Conservation (phyloP, 2,888 invertebrate species). For the Imbricaverruca yamaguchii region DNA sequence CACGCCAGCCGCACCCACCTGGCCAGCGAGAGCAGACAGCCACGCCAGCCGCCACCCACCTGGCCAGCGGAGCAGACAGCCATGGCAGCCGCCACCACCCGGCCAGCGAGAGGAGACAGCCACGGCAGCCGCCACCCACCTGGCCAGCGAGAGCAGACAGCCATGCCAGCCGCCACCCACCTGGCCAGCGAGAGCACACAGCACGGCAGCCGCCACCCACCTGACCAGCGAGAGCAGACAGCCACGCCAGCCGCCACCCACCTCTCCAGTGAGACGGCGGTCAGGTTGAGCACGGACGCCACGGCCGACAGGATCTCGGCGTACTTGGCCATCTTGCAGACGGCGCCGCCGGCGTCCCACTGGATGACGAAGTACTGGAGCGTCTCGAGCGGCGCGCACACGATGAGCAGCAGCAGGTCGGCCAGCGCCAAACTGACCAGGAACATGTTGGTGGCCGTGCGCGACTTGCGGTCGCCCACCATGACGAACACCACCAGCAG, state of each 20-base stretch:
- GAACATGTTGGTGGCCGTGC: slow-evolving; percentile 40
- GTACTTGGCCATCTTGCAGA: slow-evolving; percentile 46
- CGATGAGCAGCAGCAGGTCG: slow-evolving; percentile 39
- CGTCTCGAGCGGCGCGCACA: slow-evolving; percentile 42
- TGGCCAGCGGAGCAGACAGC: no score
- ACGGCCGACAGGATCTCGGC: slow-evolving; percentile 46
- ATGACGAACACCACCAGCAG: slow-evolving; percentile 44
- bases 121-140: no score
- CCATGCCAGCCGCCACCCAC: no score
- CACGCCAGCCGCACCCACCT: no score
- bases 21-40: no score
- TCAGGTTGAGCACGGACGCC: slow-evolving; percentile 47
- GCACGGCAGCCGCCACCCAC: no score
- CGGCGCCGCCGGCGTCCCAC: slow-evolving; percentile 43
- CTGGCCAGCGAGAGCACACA: no score
- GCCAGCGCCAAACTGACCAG: slow-evolving; percentile 37
- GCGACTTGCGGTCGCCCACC: slow-evolving; percentile 40
- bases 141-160: no score
- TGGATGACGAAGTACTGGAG: slow-evolving; percentile 42
- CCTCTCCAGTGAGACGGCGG: slow-evolving; percentile 49
- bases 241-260: slow-evolving; percentile 34
- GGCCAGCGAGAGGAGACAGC: no score
- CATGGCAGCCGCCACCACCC: no score
- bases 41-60: no score
- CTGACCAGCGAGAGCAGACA: no score